phyloP scores from a whole-genome alignment of 2,113 vertebrate species.

The Stictonetta naevosa region DNA sequence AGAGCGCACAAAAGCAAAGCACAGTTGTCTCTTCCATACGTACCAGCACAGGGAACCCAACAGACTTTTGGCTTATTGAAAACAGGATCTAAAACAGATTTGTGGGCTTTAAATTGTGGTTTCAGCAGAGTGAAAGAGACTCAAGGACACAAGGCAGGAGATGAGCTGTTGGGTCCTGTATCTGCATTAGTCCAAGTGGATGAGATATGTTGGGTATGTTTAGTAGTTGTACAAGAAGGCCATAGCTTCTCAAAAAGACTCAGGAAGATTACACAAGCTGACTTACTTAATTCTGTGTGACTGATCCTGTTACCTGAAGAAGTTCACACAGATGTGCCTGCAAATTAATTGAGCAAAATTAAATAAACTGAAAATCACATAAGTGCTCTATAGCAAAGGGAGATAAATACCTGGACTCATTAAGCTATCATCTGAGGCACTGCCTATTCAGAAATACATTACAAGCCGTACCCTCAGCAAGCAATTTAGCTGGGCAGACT shows the following conservation, averaged over 20 bases:
- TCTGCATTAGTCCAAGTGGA: fast-evolving
- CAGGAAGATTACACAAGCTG: not conserved
- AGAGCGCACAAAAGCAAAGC: not conserved
- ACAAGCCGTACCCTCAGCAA: not conserved
- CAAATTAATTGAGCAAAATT: not conserved
- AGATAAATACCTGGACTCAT: not conserved
- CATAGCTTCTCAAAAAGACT: not conserved
- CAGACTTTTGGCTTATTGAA: not conserved
- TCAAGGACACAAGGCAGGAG: not conserved
- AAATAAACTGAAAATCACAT: not conserved
- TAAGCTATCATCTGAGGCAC: not conserved
- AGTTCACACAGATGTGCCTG: not conserved
- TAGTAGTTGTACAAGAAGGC: not conserved
- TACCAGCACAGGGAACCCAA: not conserved
- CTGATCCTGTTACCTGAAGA: not conserved
- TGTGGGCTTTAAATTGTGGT: not conserved
- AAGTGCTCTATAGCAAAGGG: not conserved
- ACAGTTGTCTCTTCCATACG: not conserved
- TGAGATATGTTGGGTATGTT: not conserved
- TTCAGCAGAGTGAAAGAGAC: not conserved
- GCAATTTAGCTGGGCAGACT: not conserved
- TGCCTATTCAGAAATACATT: not conserved
- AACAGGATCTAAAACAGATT: not conserved
- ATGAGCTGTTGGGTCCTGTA: not conserved
- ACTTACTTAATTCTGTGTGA: not conserved